A percentile compares a stretch with the other conserved stretches of the same genome.
Evolutionary conservation across 2,888 invertebrate genomes (phyloP).

Genomic region (Cosmopolites sordidus): DNA sequence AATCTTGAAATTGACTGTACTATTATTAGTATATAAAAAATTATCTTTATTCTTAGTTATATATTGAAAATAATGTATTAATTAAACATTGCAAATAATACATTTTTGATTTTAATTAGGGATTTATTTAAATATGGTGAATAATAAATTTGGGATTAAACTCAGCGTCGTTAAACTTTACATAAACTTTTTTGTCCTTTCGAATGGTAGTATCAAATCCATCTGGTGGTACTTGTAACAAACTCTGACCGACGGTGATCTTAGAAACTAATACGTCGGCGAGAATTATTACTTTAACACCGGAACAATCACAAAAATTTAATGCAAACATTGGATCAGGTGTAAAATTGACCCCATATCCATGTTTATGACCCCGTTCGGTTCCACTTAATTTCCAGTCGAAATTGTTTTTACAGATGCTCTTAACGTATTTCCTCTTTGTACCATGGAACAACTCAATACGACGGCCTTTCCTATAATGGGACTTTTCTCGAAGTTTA

Average conservation of each 20-base stretch:
- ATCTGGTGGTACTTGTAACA: not conserved
- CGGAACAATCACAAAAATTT: not conserved
- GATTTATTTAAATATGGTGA: not conserved
- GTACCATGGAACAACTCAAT: conserved; percentile 4
- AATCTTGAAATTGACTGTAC: too few species aligned
- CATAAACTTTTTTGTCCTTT: not conserved
- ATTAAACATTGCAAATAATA: too few species aligned
- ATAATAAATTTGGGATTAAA: conserved; percentile 5
- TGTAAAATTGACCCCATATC: conserved; percentile 7
- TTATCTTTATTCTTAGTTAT: too few species aligned
- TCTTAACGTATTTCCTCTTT: not conserved
- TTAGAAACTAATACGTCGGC: conserved; percentile 1
- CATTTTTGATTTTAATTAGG: too few species aligned
- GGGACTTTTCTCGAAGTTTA: too few species aligned
- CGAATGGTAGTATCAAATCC: conserved; percentile 1
- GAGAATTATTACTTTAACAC: conserved; percentile 1
- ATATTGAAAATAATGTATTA: too few species aligned
- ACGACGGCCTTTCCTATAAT: not conserved
- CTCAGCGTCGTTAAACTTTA: conserved; percentile 4
- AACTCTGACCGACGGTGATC: not conserved
- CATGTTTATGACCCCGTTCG: not conserved
- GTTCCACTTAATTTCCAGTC: not conserved
- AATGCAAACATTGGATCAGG: not conserved
- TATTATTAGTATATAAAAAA: too few species aligned
- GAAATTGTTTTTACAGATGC: conserved; percentile 5